These are phyloP conservation scores for Drosophila subobscura DNA, from an alignment of 1,140 invertebrate species.

Conservation along the genomic window DNA sequence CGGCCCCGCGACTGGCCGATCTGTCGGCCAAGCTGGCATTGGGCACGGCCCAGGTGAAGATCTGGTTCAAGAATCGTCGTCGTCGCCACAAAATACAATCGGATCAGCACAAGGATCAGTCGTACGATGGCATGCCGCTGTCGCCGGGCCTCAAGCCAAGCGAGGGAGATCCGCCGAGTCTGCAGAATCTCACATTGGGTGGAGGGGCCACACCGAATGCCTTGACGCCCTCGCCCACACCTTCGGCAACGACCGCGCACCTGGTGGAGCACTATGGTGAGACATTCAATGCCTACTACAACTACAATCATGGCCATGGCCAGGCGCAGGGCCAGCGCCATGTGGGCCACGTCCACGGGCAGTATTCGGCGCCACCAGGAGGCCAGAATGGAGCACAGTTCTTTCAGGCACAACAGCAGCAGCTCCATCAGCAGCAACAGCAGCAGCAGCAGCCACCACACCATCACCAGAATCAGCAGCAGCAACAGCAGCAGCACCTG, in stretches of 20 bases:
- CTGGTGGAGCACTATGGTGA: slow-evolving; percentile 68
- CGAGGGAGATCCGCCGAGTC: slow-evolving; percentile 63
- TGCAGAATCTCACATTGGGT: slow-evolving; percentile 59
- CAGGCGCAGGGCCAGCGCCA: slow-evolving; percentile 37
- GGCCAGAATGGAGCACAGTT: slow-evolving; percentile 43
- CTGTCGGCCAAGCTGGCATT: slow-evolving; percentile 89
- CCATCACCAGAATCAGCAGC: slow-evolving; percentile 35
- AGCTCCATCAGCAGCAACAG: slow-evolving; percentile 34
- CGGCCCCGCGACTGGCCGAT: slow-evolving; percentile 90
- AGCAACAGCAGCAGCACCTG: slow-evolving; percentile 27
- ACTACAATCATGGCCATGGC: slow-evolving; percentile 56
- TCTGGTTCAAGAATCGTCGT: slow-evolving; percentile 88
- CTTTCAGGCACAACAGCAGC: slow-evolving; percentile 41
- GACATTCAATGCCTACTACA: slow-evolving; percentile 64
- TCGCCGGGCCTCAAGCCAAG: slow-evolving; percentile 54
- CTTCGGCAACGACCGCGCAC: slow-evolving; percentile 59
- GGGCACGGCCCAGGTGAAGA: slow-evolving; percentile 94
- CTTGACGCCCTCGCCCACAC: slow-evolving; percentile 71
- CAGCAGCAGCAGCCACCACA: slow-evolving; percentile 30
- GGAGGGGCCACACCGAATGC: slow-evolving; percentile 58
- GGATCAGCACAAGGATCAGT: slow-evolving; percentile 74
- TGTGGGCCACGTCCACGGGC: slow-evolving; percentile 42
- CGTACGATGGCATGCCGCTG: slow-evolving; percentile 70
- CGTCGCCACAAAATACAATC: slow-evolving; percentile 77
- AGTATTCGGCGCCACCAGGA: slow-evolving; percentile 35